Evolutionary conservation across 1,140 invertebrate genomes (phyloP).

Genomic region (Papilio helenus): DNA sequence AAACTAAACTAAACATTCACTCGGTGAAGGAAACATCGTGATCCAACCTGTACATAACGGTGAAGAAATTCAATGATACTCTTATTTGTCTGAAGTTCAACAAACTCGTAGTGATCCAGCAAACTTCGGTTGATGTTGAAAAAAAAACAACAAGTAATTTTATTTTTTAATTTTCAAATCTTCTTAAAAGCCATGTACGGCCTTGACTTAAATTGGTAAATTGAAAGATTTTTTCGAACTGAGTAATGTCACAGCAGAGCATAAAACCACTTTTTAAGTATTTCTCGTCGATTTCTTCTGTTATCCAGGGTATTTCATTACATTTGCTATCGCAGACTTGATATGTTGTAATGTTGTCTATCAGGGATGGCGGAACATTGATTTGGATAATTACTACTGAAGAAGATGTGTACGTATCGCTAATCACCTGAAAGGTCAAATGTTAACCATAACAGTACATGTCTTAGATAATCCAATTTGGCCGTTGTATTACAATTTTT

Average conservation of each 20-base stretch:
- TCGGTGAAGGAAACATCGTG: background rate
- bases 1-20: no score
- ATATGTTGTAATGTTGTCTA: background rate
- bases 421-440: background rate
- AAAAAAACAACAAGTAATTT: background rate
- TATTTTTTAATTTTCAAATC: background rate
- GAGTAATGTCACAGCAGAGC: background rate
- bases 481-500: background rate
- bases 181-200: background rate
- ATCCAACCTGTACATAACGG: background rate
- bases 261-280: constrained; percentile 24
- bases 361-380: background rate
- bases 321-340: background rate
- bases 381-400: constrained; percentile 8
- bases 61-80: no score
- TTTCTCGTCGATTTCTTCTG: background rate
- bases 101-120: no score
- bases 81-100: no score
- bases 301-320: background rate
- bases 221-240: background rate
- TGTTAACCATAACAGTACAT: background rate
- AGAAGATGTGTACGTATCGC: background rate
- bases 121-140: background rate
- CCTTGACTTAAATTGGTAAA: background rate
- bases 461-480: background rate